These are phyloP conservation scores for Conus betulinus DNA, from an alignment of 1,140 invertebrate species.

Conservation along the genomic window DNA sequence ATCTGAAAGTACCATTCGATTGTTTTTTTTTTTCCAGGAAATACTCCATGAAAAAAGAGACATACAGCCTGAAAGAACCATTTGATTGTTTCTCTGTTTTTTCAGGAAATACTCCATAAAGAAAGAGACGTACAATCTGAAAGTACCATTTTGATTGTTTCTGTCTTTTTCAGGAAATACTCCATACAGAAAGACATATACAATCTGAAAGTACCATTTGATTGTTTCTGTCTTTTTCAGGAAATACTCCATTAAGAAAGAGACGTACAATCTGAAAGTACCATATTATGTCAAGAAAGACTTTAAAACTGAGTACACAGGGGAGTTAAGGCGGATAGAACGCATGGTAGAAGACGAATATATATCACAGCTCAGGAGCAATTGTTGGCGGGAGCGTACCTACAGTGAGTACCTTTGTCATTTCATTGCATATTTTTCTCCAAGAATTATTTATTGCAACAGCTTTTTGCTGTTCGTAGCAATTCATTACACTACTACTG, in stretches of 20 bases:
- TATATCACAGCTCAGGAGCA: constrained; percentile 88
- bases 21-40: not conserved
- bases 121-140: no score
- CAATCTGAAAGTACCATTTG: not conserved
- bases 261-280: constrained; percentile 87
- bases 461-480: no score
- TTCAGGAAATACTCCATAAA: constrained; percentile 74
- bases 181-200: no score
- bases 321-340: constrained; percentile 91
- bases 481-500: no score
- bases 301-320: constrained; percentile 95
- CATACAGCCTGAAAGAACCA: no score
- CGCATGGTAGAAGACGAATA: constrained; percentile 97
- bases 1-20: constrained; percentile 69
- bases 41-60: constrained; percentile 83
- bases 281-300: constrained; percentile 98
- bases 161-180: no score
- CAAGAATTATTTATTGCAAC: no score
- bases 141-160: constrained; percentile 71
- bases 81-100: constrained; percentile 39
- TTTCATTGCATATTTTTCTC: not conserved
- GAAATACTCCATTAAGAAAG: constrained; percentile 88
- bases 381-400: constrained; percentile 89
- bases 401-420: constrained; percentile 69
- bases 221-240: constrained; percentile 77